A percentile compares a stretch with the other conserved stretches of the same genome.
Conservation (phyloP, 2,113 vertebrate genomes). For the Anser cygnoides region DNA sequence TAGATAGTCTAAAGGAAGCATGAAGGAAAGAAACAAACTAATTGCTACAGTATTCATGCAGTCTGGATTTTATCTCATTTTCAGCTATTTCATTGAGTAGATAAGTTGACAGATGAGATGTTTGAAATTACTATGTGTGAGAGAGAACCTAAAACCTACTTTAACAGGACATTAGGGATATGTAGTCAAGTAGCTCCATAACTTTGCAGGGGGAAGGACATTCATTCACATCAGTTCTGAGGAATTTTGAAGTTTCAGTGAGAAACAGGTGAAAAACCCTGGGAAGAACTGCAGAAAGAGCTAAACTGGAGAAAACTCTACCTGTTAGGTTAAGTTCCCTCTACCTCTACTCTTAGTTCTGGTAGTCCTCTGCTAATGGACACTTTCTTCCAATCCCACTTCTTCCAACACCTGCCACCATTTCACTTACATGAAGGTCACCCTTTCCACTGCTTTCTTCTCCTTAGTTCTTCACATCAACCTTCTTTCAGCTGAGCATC, state of each 20-base stretch:
- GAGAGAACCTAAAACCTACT: not conserved
- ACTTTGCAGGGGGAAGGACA: not conserved
- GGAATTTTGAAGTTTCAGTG: not conserved
- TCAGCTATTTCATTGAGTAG: not conserved
- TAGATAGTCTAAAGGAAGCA: not conserved
- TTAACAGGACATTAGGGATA: not conserved
- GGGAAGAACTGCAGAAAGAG: not conserved
- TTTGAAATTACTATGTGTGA: not conserved
- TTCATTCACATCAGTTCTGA: not conserved
- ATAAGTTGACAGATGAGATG: not conserved
- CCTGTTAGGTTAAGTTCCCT: not conserved
- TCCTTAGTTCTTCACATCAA: not conserved
- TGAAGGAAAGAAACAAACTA: not conserved
- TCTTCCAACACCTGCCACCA: not conserved
- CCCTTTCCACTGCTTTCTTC: not conserved
- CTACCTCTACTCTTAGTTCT: not conserved
- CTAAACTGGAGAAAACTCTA: not conserved
- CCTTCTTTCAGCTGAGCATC: not conserved
- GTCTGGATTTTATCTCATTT: not conserved
- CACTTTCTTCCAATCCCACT: not conserved
- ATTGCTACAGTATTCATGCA: not conserved
- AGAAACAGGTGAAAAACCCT: not conserved
- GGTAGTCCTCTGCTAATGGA: not conserved
- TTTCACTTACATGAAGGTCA: not conserved
- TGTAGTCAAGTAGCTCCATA: not conserved